Conservation (phyloP, 1,140 invertebrate species). For the Drosophila pectinifera region DNA sequence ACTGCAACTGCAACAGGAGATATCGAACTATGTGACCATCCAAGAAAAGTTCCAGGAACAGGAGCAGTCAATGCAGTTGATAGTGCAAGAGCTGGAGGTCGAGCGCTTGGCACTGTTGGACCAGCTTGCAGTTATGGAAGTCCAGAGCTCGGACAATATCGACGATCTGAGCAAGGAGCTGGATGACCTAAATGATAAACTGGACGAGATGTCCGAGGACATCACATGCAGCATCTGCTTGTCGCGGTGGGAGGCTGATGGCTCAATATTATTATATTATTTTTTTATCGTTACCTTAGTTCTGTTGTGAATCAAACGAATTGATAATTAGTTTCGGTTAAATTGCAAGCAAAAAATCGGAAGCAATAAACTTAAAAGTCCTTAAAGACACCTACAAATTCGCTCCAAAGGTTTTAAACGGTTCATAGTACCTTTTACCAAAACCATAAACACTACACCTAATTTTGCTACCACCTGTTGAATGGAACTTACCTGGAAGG, state of each 20-base stretch:
- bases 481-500: constrained; percentile 88
- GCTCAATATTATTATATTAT: too few species aligned
- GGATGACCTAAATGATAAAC: not conserved
- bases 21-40: constrained; percentile 18
- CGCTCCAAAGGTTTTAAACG: too few species aligned
- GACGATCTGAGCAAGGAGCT: constrained; percentile 14
- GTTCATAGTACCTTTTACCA: not conserved
- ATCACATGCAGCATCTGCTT: constrained; percentile 4
- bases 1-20: constrained; percentile 19
- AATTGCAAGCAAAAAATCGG: too few species aligned
- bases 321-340: too few species aligned
- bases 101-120: constrained; percentile 5
- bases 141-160: constrained; percentile 5
- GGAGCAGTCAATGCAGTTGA: constrained; percentile 16
- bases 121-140: constrained; percentile 1
- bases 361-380: too few species aligned
- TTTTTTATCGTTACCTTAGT: too few species aligned
- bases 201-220: not conserved
- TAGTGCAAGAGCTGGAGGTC: constrained; percentile 13
- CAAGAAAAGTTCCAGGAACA: constrained; percentile 25
- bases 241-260: not conserved
- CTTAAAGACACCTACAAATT: too few species aligned
- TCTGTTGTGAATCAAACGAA: too few species aligned
- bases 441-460: too few species aligned
- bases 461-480: not conserved